phyloP scores from a whole-genome alignment of 2,113 vertebrate species.

The Notothenia coriiceps region DNA sequence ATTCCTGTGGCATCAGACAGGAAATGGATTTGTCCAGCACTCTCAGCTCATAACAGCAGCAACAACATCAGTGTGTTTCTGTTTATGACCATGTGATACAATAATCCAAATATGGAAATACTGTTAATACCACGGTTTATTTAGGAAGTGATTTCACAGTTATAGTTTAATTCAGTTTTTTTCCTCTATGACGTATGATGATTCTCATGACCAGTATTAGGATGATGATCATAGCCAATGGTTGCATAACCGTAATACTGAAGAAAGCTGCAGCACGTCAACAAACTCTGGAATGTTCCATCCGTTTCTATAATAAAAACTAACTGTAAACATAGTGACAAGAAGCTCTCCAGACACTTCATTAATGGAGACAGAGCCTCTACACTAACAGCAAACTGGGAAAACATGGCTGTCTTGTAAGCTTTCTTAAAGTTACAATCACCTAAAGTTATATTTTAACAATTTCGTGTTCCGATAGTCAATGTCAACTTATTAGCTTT shows the following conservation, averaged over 20 bases:
- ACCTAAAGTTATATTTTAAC: neutral
- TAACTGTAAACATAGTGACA: slow-evolving; percentile 65
- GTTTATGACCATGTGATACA: neutral
- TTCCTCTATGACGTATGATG: neutral
- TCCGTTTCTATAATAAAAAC: slow-evolving; percentile 57
- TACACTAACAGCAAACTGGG: neutral
- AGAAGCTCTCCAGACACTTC: slow-evolving; percentile 55
- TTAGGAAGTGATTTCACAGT: neutral
- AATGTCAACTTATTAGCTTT: neutral
- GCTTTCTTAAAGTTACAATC: neutral
- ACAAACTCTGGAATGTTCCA: slow-evolving; percentile 61
- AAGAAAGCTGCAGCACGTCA: slow-evolving; percentile 30
- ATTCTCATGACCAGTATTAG: neutral
- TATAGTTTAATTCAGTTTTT: neutral
- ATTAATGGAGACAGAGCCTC: slow-evolving; percentile 25
- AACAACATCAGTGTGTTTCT: neutral
- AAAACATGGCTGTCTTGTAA: neutral
- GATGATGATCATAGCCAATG: slow-evolving; percentile 2
- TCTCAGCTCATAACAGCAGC: slow-evolving; percentile 18
- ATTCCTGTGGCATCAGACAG: slow-evolving; percentile 28
- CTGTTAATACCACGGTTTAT: neutral
- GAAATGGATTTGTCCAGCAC: slow-evolving; percentile 37
- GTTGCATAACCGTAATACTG: slow-evolving; percentile 31
- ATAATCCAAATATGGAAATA: neutral
- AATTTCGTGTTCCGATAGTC: neutral